These are phyloP conservation scores for Gadopsis bispinosus DNA, from an alignment of 2,797 vertebrate genomes.

Conservation along the genomic window DNA sequence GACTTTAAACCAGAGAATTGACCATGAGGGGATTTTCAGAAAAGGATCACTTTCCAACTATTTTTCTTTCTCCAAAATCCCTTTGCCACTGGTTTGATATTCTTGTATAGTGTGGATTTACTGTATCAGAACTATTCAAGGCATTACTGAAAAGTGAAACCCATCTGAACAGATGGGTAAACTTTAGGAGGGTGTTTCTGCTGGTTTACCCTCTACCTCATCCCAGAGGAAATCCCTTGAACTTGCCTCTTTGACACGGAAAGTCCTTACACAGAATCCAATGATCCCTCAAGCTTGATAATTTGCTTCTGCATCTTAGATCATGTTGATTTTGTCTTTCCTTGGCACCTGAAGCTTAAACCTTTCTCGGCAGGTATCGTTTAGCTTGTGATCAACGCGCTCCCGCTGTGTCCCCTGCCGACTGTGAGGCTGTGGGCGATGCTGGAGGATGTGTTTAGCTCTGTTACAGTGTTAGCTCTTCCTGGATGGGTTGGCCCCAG, in stretches of 20 bases:
- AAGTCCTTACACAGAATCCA: neutral
- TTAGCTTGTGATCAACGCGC: conserved; percentile 19
- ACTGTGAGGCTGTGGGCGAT: conserved; percentile 18
- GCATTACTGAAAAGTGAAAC: neutral
- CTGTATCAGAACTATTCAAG: no score
- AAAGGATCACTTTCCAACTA: no score
- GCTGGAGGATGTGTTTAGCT: conserved; percentile 46
- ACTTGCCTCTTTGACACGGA: neutral
- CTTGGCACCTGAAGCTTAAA: conserved; percentile 15
- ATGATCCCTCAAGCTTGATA: conserved; percentile 1
- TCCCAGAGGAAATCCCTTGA: neutral
- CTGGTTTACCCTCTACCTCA: neutral
- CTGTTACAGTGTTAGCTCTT: conserved; percentile 13
- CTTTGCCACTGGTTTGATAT: no score
- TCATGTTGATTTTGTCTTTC: conserved; percentile 9
- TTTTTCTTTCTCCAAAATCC: no score
- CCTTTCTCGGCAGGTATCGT: conserved; percentile 9
- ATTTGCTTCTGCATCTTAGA: conserved; percentile 4
- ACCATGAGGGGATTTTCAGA: neutral
- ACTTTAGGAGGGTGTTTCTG: neutral
- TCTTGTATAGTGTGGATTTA: no score
- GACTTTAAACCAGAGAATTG: neutral
- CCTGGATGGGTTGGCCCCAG: conserved; percentile 28
- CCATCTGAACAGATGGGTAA: neutral
- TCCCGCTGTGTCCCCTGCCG: conserved; percentile 20